Conservation (phyloP, 2,888 invertebrate genomes). For the Notocelia uddmanniana region DNA sequence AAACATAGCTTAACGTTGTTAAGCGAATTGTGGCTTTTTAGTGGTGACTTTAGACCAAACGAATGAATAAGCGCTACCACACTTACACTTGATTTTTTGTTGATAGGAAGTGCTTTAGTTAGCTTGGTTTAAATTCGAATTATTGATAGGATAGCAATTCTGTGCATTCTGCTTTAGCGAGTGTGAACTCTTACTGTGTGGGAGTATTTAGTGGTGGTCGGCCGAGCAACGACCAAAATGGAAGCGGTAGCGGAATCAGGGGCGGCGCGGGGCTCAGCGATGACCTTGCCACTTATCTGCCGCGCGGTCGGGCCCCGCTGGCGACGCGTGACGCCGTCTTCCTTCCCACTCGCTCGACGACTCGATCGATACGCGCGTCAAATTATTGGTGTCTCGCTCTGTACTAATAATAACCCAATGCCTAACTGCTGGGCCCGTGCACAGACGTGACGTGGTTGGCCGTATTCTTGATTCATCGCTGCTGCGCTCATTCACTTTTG, state of each 20-base stretch:
- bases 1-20: not conserved
- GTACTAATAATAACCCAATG: constrained; percentile 75
- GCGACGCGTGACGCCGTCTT: constrained; percentile 56
- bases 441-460: constrained; percentile 47
- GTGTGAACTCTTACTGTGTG: not conserved
- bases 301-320: constrained; percentile 60
- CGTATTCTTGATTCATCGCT: constrained; percentile 52
- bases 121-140: not conserved
- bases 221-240: not conserved
- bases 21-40: not conserved
- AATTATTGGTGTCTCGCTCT: constrained; percentile 63
- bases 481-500: not conserved
- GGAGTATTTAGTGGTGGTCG: not conserved
- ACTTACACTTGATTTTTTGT: not conserved
- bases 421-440: constrained; percentile 49
- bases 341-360: constrained; percentile 63
- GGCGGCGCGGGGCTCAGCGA: constrained; percentile 55
- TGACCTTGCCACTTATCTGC: constrained; percentile 82
- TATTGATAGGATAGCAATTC: not conserved
- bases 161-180: constrained; percentile 6
- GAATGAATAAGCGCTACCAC: not conserved
- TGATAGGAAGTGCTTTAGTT: not conserved
- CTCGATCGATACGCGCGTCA: constrained; percentile 66
- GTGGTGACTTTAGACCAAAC: not conserved
- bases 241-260: constrained; percentile 39